These are phyloP conservation scores for Cephalophus harveyi DNA, from an alignment of 2,113 vertebrate species.

Conservation along the genomic window DNA sequence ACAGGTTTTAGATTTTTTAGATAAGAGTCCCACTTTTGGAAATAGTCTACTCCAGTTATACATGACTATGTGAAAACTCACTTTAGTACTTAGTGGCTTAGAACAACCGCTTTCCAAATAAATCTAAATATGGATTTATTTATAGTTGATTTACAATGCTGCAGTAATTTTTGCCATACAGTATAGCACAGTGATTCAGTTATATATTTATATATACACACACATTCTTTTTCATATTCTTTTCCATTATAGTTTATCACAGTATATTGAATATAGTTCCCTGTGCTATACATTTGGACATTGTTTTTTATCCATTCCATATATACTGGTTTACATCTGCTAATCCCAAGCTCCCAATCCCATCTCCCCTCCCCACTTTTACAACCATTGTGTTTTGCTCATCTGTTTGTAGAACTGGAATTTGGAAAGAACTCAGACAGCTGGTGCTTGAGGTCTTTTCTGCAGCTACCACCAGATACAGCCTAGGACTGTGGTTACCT, in stretches of 20 bases:
- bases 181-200: background rate
- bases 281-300: background rate
- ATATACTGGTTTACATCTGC: background rate
- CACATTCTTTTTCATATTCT: background rate
- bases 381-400: background rate
- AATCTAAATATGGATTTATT: background rate
- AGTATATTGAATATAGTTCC: background rate
- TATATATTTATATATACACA: background rate
- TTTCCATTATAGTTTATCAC: background rate
- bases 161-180: background rate
- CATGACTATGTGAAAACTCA: background rate
- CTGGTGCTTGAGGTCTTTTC: background rate
- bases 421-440: background rate
- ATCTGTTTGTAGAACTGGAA: background rate
- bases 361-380: background rate
- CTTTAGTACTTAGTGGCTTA: background rate
- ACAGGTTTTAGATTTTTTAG: background rate
- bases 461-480: background rate
- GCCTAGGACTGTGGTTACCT: background rate
- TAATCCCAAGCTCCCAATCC: background rate
- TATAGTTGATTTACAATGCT: background rate
- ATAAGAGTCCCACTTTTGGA: background rate
- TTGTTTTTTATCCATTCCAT: background rate
- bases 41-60: background rate
- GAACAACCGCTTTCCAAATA: background rate